Conservation (phyloP, 2,797 vertebrate species). For the Cheirogaleus major region DNA sequence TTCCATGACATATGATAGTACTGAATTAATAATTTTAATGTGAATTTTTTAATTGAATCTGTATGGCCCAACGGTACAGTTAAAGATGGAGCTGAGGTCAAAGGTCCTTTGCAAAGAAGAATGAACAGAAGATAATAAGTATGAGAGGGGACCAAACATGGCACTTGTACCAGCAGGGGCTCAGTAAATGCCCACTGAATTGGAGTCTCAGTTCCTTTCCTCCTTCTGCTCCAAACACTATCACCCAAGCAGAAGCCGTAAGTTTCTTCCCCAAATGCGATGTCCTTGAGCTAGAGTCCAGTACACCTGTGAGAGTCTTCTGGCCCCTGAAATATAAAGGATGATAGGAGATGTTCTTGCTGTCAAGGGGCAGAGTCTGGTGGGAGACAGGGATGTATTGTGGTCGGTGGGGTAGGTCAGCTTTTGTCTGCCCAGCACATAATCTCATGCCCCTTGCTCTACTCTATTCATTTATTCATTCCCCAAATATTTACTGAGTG, state of each 20-base stretch:
- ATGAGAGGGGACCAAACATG: fast-evolving
- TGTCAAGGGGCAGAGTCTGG: not conserved
- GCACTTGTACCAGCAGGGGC: too few relatives aligned
- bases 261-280: not conserved
- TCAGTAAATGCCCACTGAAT: not conserved
- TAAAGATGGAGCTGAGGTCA: not conserved
- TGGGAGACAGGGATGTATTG: too few relatives aligned
- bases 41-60: not conserved
- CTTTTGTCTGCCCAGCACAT: not conserved
- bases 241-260: not conserved
- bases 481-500: not conserved
- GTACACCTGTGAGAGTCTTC: not conserved
- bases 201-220: not conserved
- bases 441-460: not conserved
- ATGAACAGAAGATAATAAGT: not conserved
- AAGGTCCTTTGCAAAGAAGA: not conserved
- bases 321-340: not conserved
- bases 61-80: not conserved
- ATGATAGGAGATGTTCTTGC: not conserved
- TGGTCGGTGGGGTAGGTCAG: not conserved
- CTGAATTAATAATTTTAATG: not conserved
- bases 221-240: not conserved
- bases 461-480: not conserved
- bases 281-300: not conserved
- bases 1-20: not conserved